phyloP scores from a whole-genome alignment of 2,888 invertebrate species.

The Athripsodes cinereus region DNA sequence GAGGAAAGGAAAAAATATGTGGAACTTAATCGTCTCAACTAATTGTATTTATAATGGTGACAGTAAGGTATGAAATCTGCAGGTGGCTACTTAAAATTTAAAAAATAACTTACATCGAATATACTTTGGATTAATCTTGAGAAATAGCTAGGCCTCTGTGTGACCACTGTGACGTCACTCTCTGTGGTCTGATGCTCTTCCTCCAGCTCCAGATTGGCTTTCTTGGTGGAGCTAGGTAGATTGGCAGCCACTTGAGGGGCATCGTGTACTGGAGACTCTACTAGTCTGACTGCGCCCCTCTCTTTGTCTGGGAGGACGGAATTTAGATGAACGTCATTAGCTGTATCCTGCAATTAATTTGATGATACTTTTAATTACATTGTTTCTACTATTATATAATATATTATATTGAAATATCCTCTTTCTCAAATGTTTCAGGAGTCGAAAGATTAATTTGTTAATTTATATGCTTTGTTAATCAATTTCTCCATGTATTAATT shows the following conservation, averaged over 20 bases:
- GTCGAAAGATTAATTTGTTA: too few relatives aligned
- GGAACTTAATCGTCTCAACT: too few relatives aligned
- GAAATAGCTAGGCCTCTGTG: constrained; percentile 17
- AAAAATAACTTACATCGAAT: constrained; percentile 24
- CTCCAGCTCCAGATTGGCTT: constrained; percentile 13
- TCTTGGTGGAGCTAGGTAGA: background rate
- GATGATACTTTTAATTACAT: too few relatives aligned
- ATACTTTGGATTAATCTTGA: constrained; percentile 25
- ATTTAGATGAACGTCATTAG: constrained; percentile 22
- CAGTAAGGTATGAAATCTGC: too few relatives aligned
- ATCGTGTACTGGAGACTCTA: background rate
- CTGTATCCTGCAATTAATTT: constrained; percentile 20
- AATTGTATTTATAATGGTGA: too few relatives aligned
- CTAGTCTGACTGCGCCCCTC: background rate
- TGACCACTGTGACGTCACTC: background rate
- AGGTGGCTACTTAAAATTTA: too few relatives aligned
- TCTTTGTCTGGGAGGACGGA: constrained; percentile 18
- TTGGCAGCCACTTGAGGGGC: background rate
- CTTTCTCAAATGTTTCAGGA: too few relatives aligned
- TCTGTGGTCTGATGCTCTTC: constrained; percentile 2
- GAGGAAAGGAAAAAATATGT: too few relatives aligned
- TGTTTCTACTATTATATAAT: too few relatives aligned
- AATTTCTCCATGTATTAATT: too few relatives aligned
- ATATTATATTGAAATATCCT: too few relatives aligned
- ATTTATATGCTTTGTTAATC: too few relatives aligned